These are phyloP conservation scores for Craseonycteris thonglongyai DNA, from an alignment of 2,113 vertebrate genomes.

Conservation along the genomic window DNA sequence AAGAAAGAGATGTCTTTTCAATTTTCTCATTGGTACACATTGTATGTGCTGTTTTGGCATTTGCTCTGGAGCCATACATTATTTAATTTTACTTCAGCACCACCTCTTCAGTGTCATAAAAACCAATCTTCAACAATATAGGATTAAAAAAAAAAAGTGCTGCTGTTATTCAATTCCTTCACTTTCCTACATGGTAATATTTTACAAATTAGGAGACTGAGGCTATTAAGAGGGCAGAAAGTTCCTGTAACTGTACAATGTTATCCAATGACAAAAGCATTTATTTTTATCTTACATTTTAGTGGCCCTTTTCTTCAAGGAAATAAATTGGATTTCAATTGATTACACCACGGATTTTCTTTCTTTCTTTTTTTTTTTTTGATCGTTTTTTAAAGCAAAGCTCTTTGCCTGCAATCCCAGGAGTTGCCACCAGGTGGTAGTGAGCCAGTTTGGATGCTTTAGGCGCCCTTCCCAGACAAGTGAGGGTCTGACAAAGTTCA, in stretches of 20 bases:
- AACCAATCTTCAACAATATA: not conserved
- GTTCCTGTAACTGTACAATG: not conserved
- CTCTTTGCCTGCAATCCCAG: slow-evolving; percentile 9
- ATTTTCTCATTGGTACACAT: not conserved
- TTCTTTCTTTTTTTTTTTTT: no score
- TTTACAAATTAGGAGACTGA: not conserved
- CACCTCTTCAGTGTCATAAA: not conserved
- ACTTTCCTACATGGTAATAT: not conserved
- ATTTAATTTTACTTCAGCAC: not conserved
- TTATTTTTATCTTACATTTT: not conserved
- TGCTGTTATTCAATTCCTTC: not conserved
- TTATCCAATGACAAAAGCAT: not conserved
- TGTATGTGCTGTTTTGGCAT: not conserved
- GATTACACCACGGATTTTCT: not conserved
- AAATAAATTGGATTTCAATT: not conserved
- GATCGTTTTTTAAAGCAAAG: no score
- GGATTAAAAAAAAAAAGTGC: not conserved
- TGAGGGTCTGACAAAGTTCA: not conserved
- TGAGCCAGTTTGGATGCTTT: not conserved
- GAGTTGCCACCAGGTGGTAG: slow-evolving; percentile 14
- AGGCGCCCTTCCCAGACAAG: not conserved
- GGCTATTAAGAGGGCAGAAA: not conserved
- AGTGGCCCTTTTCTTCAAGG: not conserved
- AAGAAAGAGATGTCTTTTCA: not conserved
- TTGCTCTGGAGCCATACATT: not conserved